phyloP scores from a whole-genome alignment of 2,888 invertebrate genomes.

The Cephonodes hylas region DNA sequence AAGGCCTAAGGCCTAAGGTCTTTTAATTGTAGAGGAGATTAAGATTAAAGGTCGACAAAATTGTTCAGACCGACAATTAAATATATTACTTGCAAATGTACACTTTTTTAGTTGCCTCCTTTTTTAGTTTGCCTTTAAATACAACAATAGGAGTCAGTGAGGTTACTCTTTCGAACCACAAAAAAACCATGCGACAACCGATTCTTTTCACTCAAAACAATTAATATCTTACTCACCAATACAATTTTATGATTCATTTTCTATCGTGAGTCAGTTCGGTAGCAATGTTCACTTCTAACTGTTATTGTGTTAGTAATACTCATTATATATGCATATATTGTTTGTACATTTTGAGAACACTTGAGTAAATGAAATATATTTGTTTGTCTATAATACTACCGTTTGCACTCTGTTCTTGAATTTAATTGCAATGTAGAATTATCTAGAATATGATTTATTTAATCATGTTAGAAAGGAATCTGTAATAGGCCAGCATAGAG shows the following conservation, averaged over 20 bases:
- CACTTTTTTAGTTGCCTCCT: too few species aligned
- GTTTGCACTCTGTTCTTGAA: neutral
- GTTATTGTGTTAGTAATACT: neutral
- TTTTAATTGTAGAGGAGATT: too few species aligned
- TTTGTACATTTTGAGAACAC: neutral
- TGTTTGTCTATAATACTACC: neutral
- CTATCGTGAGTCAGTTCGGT: neutral
- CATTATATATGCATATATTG: neutral
- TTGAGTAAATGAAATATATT: neutral
- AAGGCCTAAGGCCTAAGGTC: too few species aligned
- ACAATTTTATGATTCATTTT: neutral
- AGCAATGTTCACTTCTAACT: neutral
- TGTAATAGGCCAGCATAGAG: too few species aligned
- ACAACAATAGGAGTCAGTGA: too few species aligned
- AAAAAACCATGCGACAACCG: too few species aligned
- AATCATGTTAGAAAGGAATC: too few species aligned
- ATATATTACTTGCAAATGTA: too few species aligned
- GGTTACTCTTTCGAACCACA: too few species aligned
- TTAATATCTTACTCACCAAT: neutral
- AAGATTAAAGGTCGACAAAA: too few species aligned
- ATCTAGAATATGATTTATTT: neutral
- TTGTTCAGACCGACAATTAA: too few species aligned
- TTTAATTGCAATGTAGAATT: neutral
- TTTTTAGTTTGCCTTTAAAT: too few species aligned
- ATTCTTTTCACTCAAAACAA: neutral